Conservation (phyloP, 2,113 vertebrate genomes). For the Pipra filicauda region DNA sequence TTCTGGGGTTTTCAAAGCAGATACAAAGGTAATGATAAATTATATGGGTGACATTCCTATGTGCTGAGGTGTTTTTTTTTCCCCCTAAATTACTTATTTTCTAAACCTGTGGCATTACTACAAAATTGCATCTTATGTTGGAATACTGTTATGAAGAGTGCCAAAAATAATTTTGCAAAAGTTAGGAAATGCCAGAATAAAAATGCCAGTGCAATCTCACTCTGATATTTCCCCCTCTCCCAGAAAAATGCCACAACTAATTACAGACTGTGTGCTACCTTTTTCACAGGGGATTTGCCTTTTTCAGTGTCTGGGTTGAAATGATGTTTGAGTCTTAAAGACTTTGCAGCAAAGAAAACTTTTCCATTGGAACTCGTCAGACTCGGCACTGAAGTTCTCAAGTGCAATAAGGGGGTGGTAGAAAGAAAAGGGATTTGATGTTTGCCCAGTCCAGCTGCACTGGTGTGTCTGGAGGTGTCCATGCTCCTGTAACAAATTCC, state of each 20-base stretch:
- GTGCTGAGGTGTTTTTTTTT: not conserved
- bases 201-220: not conserved
- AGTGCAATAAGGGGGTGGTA: not conserved
- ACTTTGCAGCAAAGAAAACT: not conserved
- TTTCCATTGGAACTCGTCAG: not conserved
- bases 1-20: not conserved
- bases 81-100: not conserved
- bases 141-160: not conserved
- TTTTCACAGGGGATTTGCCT: not conserved
- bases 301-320: not conserved
- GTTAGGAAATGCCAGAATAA: not conserved
- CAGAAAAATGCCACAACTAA: not conserved
- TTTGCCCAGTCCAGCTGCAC: not conserved
- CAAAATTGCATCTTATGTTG: not conserved
- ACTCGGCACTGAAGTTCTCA: not conserved
- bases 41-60: not conserved
- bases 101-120: not conserved
- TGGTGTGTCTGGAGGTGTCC: not conserved
- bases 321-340: not conserved
- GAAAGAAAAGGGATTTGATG: not conserved
- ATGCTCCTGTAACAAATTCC: not conserved
- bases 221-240: not conserved
- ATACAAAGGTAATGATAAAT: not conserved
- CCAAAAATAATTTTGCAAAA: not conserved
- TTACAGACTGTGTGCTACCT: not conserved